Evolutionary conservation across 2,113 vertebrate genomes (phyloP).

Genomic region (Nothoprocta perdicaria): DNA sequence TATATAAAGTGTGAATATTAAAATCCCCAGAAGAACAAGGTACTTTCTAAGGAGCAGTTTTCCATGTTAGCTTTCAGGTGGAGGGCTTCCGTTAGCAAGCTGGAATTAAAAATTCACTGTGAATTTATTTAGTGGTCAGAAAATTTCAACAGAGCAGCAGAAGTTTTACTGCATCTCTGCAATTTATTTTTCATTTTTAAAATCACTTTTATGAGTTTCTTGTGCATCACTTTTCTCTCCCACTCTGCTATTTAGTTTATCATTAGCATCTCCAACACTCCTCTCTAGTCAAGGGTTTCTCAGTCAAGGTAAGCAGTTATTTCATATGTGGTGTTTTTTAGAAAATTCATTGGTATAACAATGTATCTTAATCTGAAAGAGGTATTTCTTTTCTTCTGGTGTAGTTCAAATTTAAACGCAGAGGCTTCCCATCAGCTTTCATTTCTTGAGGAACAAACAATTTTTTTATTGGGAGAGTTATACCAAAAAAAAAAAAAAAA

Average conservation of each 20-base stretch:
- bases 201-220: background rate
- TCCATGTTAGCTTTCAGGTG: background rate
- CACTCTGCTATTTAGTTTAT: background rate
- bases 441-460: background rate
- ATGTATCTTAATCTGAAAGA: background rate
- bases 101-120: background rate
- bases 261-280: background rate
- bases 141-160: background rate
- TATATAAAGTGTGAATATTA: background rate
- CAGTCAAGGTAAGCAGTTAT: background rate
- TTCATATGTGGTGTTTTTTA: background rate
- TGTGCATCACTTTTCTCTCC: background rate
- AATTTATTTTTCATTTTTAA: background rate
- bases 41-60: constrained; percentile 8
- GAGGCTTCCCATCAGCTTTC: background rate
- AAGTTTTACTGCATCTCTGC: background rate
- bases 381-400: background rate
- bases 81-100: background rate
- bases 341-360: background rate
- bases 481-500: background rate
- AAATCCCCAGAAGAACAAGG: background rate
- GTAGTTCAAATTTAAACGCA: background rate
- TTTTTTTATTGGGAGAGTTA: background rate
- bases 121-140: background rate
- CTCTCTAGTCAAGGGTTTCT: background rate